These are phyloP conservation scores for Patella pellucida DNA, from an alignment of 2,888 invertebrate genomes.

Conservation along the genomic window DNA sequence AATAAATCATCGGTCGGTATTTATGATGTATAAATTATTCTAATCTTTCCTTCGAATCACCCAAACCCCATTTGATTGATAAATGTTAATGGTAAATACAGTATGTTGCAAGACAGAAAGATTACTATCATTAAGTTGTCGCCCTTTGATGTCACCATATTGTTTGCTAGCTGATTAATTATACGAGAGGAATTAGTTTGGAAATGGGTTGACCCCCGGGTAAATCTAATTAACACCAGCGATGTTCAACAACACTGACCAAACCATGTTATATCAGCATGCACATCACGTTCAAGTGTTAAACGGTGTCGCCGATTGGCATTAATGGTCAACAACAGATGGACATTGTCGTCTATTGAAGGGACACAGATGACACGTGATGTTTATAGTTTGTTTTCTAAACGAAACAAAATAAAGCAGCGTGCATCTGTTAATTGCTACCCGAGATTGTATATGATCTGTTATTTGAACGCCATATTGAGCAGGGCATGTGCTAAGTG, in stretches of 20 bases:
- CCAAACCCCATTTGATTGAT: too few species aligned
- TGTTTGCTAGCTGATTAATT: constrained; percentile 1
- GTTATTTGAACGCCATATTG: too few species aligned
- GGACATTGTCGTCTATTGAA: constrained; percentile 5
- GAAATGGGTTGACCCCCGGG: background rate
- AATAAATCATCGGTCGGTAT: too few species aligned
- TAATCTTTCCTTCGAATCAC: too few species aligned
- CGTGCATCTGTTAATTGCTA: background rate
- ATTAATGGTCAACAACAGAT: constrained; percentile 10
- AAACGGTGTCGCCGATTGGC: background rate
- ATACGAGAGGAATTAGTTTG: background rate
- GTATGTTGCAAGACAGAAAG: background rate
- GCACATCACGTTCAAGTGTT: background rate
- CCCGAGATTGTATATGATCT: background rate
- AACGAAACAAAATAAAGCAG: background rate
- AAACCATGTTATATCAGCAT: background rate
- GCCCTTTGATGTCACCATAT: background rate
- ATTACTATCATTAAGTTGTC: background rate
- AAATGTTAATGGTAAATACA: too few species aligned
- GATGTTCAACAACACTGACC: background rate
- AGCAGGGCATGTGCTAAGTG: too few species aligned
- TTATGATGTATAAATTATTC: too few species aligned
- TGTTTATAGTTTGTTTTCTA: constrained; percentile 1
- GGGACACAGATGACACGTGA: constrained; percentile 1
- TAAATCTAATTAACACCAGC: background rate